Conservation (phyloP, 2,113 vertebrate species). For the Podocnemis expansa region DNA sequence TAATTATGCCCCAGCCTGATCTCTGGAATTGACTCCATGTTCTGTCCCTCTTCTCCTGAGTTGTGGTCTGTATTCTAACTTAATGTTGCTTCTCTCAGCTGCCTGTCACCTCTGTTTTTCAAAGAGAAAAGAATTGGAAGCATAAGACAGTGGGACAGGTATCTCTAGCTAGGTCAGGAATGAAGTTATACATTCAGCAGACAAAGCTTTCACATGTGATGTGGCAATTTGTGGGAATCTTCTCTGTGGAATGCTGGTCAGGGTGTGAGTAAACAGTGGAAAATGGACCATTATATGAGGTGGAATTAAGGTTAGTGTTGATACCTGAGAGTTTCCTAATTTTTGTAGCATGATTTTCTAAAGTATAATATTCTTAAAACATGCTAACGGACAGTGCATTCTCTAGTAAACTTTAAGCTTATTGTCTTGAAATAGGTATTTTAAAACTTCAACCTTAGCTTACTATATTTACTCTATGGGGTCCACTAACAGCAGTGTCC, state of each 20-base stretch:
- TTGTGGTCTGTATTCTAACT: not conserved
- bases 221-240: not conserved
- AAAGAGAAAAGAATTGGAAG: not conserved
- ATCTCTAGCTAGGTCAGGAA: not conserved
- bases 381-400: not conserved
- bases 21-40: not conserved
- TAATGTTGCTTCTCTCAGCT: not conserved
- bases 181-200: not conserved
- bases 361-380: not conserved
- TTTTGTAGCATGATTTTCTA: not conserved
- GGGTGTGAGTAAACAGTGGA: not conserved
- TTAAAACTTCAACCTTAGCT: not conserved
- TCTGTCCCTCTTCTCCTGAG: not conserved
- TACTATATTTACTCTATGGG: not conserved
- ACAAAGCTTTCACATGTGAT: not conserved
- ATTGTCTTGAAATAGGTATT: not conserved
- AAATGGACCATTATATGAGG: not conserved
- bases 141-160: not conserved
- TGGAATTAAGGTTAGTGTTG: not conserved
- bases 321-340: not conserved
- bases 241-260: not conserved
- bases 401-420: not conserved
- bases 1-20: not conserved
- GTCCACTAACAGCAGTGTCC: not conserved
- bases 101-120: not conserved